phyloP scores from a whole-genome alignment of 2,113 vertebrate genomes.

The Plotosus lineatus region DNA sequence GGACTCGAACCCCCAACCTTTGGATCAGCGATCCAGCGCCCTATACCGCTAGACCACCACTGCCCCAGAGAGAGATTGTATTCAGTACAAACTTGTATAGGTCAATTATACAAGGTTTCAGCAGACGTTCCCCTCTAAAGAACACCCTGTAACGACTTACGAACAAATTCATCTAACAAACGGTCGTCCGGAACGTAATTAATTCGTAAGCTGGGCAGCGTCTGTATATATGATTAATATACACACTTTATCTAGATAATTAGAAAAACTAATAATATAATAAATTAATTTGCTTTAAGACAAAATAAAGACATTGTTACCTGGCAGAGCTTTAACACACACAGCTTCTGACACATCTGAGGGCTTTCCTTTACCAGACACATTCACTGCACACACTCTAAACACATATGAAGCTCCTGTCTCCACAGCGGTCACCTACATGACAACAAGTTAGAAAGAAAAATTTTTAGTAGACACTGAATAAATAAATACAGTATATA shows the following conservation, averaged over 20 bases:
- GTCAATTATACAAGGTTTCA: no score
- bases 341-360: constrained; percentile 87
- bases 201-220: no score
- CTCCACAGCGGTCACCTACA: constrained; percentile 77
- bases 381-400: constrained; percentile 83
- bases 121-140: no score
- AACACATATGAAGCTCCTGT: constrained; percentile 88
- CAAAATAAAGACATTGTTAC: constrained; percentile 63
- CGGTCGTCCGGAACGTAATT: no score
- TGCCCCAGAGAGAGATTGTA: no score
- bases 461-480: background rate
- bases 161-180: no score
- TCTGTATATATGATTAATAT: no score
- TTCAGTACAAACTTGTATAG: no score
- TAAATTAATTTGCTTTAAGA: background rate
- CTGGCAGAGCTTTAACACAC: constrained; percentile 81
- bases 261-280: background rate
- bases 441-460: constrained; percentile 1
- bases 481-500: background rate
- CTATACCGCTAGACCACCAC: no score
- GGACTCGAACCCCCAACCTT: no score
- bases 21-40: no score
- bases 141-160: no score
- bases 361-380: constrained; percentile 77
- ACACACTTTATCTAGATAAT: background rate